Conservation (phyloP, 1,140 invertebrate species). For the Anoplophora glabripennis region DNA sequence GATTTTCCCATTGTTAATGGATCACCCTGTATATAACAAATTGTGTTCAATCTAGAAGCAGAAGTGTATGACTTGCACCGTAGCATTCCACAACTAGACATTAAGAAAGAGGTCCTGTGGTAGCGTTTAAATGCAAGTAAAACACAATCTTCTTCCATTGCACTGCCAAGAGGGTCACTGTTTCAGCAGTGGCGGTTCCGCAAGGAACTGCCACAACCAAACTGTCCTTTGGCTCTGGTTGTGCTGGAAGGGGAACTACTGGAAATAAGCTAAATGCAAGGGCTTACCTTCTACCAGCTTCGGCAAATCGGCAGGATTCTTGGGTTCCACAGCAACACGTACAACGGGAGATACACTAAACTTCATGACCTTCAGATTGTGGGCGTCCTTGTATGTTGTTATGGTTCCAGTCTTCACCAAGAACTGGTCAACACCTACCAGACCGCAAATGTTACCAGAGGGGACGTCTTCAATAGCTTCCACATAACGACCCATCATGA, state of each 20-base stretch:
- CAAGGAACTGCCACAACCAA: constrained; percentile 12
- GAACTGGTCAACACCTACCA: constrained; percentile 99
- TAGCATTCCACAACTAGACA: constrained; percentile 30
- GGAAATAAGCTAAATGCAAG: not conserved
- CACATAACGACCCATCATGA: constrained; percentile 99
- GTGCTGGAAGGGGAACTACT: constrained; percentile 28
- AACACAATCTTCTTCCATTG: constrained; percentile 30
- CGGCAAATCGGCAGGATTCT: constrained; percentile 98
- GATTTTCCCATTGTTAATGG: too few relatives aligned
- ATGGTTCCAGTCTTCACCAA: constrained; percentile 99
- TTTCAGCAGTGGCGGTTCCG: constrained; percentile 7
- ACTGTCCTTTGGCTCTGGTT: constrained; percentile 25
- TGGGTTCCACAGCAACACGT: constrained; percentile 98
- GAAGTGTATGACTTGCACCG: constrained; percentile 16
- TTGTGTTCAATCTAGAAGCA: constrained; percentile 3
- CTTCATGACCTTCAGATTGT: constrained; percentile 99
- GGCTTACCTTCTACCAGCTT: constrained; percentile 91
- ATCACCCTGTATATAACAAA: not conserved
- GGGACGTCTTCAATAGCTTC: constrained; percentile 99
- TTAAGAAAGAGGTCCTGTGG: constrained; percentile 34
- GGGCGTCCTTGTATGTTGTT: constrained; percentile 97
- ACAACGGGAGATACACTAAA: constrained; percentile 99
- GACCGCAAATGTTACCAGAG: constrained; percentile 98
- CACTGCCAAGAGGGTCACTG: constrained; percentile 28
- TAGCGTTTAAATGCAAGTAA: constrained; percentile 27